Base-by-base conservation (phyloP, 1,140 invertebrate genomes). In the Caenorhabditis elegans region DNA sequence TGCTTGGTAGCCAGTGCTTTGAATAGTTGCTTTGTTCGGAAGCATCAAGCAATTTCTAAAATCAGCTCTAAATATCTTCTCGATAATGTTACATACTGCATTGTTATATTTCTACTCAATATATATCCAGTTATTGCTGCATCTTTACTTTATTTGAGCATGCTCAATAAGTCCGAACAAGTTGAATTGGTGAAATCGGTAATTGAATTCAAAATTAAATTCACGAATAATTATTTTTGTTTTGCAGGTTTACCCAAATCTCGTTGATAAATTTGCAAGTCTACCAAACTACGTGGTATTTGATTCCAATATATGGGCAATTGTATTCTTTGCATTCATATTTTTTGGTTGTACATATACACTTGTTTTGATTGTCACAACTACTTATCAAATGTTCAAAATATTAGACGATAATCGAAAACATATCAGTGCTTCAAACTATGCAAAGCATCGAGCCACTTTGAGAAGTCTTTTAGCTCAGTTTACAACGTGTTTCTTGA, bases 31-130 rank as follows among this genome's bases (percentile, higher is more conserved):
- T 70, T 70, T 11, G 60, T 70, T 22, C 15, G 60, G 22, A 70
- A 70, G 17, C 60, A 70, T 70, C 60, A 70, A 70, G 60, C 60
- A 17, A 70, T 70, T 22, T 70, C 60, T 19, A 70, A 70, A 70
- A 70, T 70, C 36, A 43, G 19, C 11, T 39, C 60, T 4, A 70
- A 70, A 39, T 70, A 70, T 43, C 60, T 39, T 43, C 19, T 70
- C 0, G n/a, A 70, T 39, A n/a, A 70, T n/a, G 43, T 70, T 28
- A 19, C 60, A 3, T 70, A 70, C 10, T 31, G 28, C 17, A 39
- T 70, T 34, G 34, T 70, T 34, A 70, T 70, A 19, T n/a, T 19
- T 22, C 60, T 70, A 11, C 60, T 70, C 34, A 70, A 70, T 39
- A 39, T 36, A 31, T 70, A 70, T 70, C 60, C 60, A 39, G 17